Base-by-base conservation (phyloP, 35 echinoderm and acorn worm species). In the Ophioderma brevispina region DNA sequence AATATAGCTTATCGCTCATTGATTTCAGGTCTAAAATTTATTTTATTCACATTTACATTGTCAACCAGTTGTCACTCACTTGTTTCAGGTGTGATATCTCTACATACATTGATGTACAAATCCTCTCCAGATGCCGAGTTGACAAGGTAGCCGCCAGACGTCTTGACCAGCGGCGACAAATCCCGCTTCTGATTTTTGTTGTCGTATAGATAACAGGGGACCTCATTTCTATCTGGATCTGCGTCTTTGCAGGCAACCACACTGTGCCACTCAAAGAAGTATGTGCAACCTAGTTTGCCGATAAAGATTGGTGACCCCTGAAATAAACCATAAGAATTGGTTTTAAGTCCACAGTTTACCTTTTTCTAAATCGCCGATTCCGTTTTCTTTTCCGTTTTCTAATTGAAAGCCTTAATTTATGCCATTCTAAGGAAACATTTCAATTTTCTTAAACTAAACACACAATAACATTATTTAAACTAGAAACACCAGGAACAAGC, bases 61-160 rank as follows among this genome's bases (percentile, higher is more conserved):
- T n/a, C n/a, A n/a, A 52, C 46, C 46, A 11, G 8, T 52, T 8
- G 8, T 70, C 17, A 70, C 59, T 25, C 28, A 70, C 59, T 25
- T 70, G 59, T 18, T 25, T 90, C 93, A 78, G 96, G 90, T 1
- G 90, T 88, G 14, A 99, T 95, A 82, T 99, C 94, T 50, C 97
- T 63, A 63, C 97, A 99, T 18, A 99, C 97, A 78, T 99, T 99
- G 79, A 99, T 99, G 55, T 95, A 99, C n/a, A 99, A 78, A 21
- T 99, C 89, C 31, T 88, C 91, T 11, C 75, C 81, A 31, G 80
- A 18, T 11, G 87, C 84, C 0, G 97, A 92, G 46, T 95, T 89
- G 0, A 95, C 94, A 25, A 93, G 78, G 56, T 99, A 99, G 19
- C 97, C 97, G 19, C 94, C 94, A 0, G 25, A 37, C 31, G 89